Evolutionary conservation across 2,888 invertebrate genomes (phyloP).

Genomic region (Cactoblastis cactorum): DNA sequence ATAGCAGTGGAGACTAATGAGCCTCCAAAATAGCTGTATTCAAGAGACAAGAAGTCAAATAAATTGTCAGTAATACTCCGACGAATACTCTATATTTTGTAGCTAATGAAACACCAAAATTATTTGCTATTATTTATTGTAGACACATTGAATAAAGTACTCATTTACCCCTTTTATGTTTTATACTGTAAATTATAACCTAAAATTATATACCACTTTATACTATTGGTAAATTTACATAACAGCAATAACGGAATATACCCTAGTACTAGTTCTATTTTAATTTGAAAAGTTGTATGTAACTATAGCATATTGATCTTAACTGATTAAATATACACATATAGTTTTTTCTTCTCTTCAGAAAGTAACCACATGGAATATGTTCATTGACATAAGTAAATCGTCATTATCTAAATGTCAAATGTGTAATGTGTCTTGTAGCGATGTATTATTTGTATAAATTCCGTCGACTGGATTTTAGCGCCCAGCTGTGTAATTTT

Average conservation of each 20-base stretch:
- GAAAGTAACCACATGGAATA: no score
- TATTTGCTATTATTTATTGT: slow-evolving; percentile 1
- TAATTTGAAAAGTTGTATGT: no score
- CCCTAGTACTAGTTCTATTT: not conserved
- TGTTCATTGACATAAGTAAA: no score
- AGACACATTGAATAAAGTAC: not conserved
- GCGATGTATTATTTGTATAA: no score
- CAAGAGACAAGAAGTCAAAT: not conserved
- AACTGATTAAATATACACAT: no score
- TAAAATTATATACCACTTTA: not conserved
- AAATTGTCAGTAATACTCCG: slow-evolving; percentile 17
- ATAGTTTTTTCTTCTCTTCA: no score
- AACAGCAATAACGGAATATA: not conserved
- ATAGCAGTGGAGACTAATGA: slow-evolving; percentile 45
- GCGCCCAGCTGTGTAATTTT: no score
- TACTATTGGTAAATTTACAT: not conserved
- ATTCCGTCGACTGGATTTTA: no score
- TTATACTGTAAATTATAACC: not conserved
- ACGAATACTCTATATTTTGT: slow-evolving; percentile 2
- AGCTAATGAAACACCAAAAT: not conserved
- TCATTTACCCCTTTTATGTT: not conserved
- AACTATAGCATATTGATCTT: no score
- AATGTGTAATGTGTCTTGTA: no score
- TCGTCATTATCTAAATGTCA: no score
- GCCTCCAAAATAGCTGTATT: slow-evolving; percentile 37